These are phyloP conservation scores for Lomographa bimaculata DNA, from an alignment of 2,888 invertebrate genomes.

Conservation along the genomic window DNA sequence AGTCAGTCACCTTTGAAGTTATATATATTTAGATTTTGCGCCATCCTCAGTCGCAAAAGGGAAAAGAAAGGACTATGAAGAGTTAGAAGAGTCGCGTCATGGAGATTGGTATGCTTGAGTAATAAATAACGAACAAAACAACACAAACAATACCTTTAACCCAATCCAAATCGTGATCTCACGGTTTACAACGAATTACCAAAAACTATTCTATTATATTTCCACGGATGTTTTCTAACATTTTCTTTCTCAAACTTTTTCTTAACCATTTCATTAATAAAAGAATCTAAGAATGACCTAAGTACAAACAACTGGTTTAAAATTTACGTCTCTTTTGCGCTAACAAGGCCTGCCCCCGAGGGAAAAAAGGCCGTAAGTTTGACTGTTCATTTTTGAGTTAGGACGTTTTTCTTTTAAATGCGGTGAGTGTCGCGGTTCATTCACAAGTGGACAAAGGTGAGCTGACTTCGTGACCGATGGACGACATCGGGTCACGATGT, in stretches of 20 bases:
- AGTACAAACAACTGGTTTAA: slow-evolving; percentile 4
- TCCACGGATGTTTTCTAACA: slow-evolving; percentile 37
- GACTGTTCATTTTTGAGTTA: background rate
- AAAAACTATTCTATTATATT: slow-evolving; percentile 31
- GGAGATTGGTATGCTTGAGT: too few relatives aligned
- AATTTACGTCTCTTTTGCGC: background rate
- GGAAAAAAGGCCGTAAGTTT: slow-evolving; percentile 1
- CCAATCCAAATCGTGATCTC: slow-evolving; percentile 59
- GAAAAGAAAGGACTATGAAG: too few relatives aligned
- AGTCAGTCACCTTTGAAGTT: too few relatives aligned
- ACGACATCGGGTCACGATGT: slow-evolving; percentile 67
- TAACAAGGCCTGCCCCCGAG: background rate
- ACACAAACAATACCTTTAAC: slow-evolving; percentile 19
- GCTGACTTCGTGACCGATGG: slow-evolving; percentile 56
- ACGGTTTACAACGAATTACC: slow-evolving; percentile 56
- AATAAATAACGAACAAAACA: too few relatives aligned
- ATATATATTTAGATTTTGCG: too few relatives aligned
- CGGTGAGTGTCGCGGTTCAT: slow-evolving; percentile 50
- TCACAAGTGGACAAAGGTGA: slow-evolving; percentile 48
- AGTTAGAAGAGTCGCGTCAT: too few relatives aligned
- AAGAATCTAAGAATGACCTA: background rate
- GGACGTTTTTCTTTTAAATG: slow-evolving; percentile 22
- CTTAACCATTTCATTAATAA: slow-evolving; percentile 37
- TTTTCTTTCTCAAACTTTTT: slow-evolving; percentile 35
- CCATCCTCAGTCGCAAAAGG: too few relatives aligned